phyloP scores from a whole-genome alignment of 2,113 vertebrate genomes.

The Chauna torquata region DNA sequence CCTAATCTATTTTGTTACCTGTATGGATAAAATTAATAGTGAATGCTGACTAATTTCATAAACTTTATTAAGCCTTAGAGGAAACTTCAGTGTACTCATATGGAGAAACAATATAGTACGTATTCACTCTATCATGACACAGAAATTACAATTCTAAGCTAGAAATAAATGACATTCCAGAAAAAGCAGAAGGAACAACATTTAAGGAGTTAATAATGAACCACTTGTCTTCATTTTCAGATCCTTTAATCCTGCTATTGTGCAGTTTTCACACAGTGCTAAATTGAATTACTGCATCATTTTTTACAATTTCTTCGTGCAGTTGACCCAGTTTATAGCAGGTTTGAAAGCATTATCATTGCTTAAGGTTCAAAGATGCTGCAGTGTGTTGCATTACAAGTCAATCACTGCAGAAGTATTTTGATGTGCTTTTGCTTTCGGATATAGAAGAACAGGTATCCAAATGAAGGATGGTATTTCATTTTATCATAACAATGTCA shows the following conservation, averaged over 20 bases:
- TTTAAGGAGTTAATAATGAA: conserved; percentile 65
- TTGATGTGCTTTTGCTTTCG: conserved; percentile 61
- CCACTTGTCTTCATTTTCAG: conserved; percentile 68
- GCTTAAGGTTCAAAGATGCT: conserved; percentile 59
- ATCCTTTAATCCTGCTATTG: conserved; percentile 64
- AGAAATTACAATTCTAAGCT: conserved; percentile 25
- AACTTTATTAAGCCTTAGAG: conserved; percentile 40
- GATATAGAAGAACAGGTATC: conserved; percentile 22
- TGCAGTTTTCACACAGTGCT: conserved; percentile 56
- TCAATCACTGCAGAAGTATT: conserved; percentile 53
- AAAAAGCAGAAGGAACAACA: conserved; percentile 35
- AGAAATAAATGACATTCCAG: conserved; percentile 8
- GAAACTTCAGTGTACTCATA: neutral
- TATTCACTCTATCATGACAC: neutral
- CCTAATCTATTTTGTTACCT: conserved; percentile 25
- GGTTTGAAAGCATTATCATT: conserved; percentile 63
- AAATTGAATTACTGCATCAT: conserved; percentile 68
- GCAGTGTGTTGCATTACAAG: conserved; percentile 51
- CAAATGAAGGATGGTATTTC: conserved; percentile 30
- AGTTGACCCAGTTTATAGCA: conserved; percentile 67
- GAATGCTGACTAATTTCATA: conserved; percentile 26
- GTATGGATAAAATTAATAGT: conserved; percentile 28
- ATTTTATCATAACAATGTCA: conserved; percentile 12
- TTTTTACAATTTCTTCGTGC: conserved; percentile 47
- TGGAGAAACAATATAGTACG: neutral